Conservation (phyloP, 1,140 invertebrate genomes). For the Euwallacea similis region DNA sequence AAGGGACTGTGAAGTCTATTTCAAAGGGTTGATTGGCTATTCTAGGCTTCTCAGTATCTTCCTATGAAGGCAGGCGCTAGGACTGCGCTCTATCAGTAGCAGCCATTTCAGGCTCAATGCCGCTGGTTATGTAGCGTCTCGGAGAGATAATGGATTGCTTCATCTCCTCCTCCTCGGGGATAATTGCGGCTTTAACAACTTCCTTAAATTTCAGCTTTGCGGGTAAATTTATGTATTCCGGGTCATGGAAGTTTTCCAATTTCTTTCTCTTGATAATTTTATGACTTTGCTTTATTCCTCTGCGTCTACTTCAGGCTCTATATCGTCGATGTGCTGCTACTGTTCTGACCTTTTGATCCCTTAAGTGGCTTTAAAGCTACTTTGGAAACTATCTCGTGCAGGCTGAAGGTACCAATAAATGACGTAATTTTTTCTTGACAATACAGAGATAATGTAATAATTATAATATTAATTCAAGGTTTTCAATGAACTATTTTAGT, state of each 20-base stretch:
- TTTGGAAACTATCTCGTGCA: too few species aligned
- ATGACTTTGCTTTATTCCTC: slow-evolving; percentile 58
- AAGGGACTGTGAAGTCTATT: slow-evolving; percentile 47
- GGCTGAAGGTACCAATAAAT: too few species aligned
- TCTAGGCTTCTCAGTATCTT: slow-evolving; percentile 51
- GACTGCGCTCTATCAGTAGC: slow-evolving; percentile 70
- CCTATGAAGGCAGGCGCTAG: slow-evolving; percentile 66
- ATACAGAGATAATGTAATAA: too few species aligned
- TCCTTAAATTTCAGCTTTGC: slow-evolving; percentile 43
- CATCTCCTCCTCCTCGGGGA: neutral
- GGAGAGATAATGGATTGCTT: neutral
- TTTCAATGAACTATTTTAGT: too few species aligned
- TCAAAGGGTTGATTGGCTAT: slow-evolving; percentile 40
- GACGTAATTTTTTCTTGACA: too few species aligned
- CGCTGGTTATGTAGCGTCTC: neutral
- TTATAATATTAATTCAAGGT: too few species aligned
- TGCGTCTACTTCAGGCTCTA: slow-evolving; percentile 52
- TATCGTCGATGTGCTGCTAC: slow-evolving; percentile 54
- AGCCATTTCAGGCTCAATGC: slow-evolving; percentile 57
- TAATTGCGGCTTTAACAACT: neutral
- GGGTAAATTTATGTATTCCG: slow-evolving; percentile 60
- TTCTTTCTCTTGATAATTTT: slow-evolving; percentile 57
- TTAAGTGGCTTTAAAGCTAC: too few species aligned
- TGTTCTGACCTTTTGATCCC: too few species aligned
- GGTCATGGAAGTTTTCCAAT: slow-evolving; percentile 68